Base-by-base conservation (phyloP, 2,113 vertebrate genomes). In the Hemiprocne comata region DNA sequence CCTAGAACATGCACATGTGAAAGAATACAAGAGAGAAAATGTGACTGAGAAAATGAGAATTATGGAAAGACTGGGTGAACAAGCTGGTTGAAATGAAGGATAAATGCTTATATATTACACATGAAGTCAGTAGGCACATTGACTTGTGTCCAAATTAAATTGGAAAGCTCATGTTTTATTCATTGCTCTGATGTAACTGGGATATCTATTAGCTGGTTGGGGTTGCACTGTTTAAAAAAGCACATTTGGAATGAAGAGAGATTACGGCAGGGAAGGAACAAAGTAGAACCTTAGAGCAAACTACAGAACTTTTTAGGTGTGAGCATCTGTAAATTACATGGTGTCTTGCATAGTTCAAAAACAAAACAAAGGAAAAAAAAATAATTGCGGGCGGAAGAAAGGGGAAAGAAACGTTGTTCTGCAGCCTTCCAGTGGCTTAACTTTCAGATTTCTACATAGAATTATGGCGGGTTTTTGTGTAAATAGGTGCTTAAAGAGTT, bases 141-240 rank as follows among this genome's bases (percentile, higher is more conserved):
- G 55, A 42, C 70, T 76, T 6, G 3, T 54, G 44, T 86, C 58
- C 50, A 51, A 55, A 82, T 74, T 55, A 61, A 65, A 78, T 65
- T 62, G 75, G 65, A 78, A 90, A 46, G n/a, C 90, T 86, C 57
- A 57, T 89, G 57, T 71, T 89, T 91, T 76, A 89, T 50, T 94
- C 31, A 92, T 69, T 5, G 5, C 9, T 76, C 48, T 71, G 69
- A 34, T 80, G 48, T 80, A 58, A 90, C 44, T 48, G 79, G 82
- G 69, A 54, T 90, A 83, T 64, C 73, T 88, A 10, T 75, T 93
- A 86, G 38, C 53, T 75, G 24, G 5, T 71, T 85, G 51, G 72
- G 26, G 29, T 62, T 82, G 46, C 13, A 17, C 57, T 57, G 28
- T 61, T 71, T 25, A 46, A 53, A 19, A 85, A 82, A 86, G 58